Conservation (phyloP, 2,113 vertebrate genomes). For the mouse (Mus musculus) region GRCm39 chr15:9944001-9944500, state of each 20-base stretch:
- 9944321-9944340: not conserved
- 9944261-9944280: not conserved
- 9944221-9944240: constrained; percentile 13
- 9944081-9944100: constrained; percentile 40
- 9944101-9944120: not conserved
- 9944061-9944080: not conserved
- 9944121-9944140: constrained; percentile 5
- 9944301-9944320: not conserved
- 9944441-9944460: not conserved
- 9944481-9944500: not conserved
- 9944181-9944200: not conserved
- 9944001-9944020: not conserved
- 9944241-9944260: not conserved
- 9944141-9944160: not conserved
- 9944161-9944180: not conserved
- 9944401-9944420: not conserved
- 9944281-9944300: not conserved
- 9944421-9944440: not conserved
- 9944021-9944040: not conserved
- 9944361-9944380: not conserved
- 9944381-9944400: not conserved
- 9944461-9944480: not conserved
- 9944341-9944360: not conserved
- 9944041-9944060: constrained; percentile 17
- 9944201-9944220: not conserved